Base-by-base conservation (phyloP, 2,113 vertebrate species). In the Gallinago jamesoni region DNA sequence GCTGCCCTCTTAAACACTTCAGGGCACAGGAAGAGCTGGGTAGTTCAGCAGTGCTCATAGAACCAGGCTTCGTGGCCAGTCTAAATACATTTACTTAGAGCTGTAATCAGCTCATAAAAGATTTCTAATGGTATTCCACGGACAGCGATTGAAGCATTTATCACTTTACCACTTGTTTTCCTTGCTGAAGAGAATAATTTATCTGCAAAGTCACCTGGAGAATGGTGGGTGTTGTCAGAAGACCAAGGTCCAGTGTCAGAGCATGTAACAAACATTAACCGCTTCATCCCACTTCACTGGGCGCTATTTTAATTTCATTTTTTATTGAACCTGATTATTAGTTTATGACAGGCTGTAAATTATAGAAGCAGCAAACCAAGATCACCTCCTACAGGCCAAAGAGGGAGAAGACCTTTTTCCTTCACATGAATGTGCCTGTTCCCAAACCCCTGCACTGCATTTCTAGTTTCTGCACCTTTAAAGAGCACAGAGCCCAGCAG, bases 241-340 rank as follows among this genome's bases (percentile, higher is more conserved):
- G 96, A 91, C 79, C 97, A 97, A 98, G 97, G 97, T 97, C 84
- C 96, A 97, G 72, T 86, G 88, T 41, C 53, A 70, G 87, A 41
- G 78, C 76, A 94, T 48, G 86, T 37, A 91, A 94, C 90, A 96
- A 97, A 97, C 76, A 97, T 98, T 97, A 98, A 96, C 95, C 84
- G 87, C 82, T 95, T 80, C 79, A 79, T 48, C 63, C 24, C 89
- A 84, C 56, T 73, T 68, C 66, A 76, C 27, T 53, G 81, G 80
- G 85, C 72, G 64, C 48, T 84, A 84, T 70, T 96, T 95, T 77
- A 52, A 91, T 89, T 60, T 43, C 16, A 63, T 52, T 94, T 87
- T 96, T 91, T 93, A 90, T 47, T 74, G 59, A 94, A 45, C 24
- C 59, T 89, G 66, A 75, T 93, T 87, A 97, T 87, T 87, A 90